These are phyloP conservation scores for Drosophila novamexicana DNA, from an alignment of 1,140 invertebrate species.

Conservation along the genomic window DNA sequence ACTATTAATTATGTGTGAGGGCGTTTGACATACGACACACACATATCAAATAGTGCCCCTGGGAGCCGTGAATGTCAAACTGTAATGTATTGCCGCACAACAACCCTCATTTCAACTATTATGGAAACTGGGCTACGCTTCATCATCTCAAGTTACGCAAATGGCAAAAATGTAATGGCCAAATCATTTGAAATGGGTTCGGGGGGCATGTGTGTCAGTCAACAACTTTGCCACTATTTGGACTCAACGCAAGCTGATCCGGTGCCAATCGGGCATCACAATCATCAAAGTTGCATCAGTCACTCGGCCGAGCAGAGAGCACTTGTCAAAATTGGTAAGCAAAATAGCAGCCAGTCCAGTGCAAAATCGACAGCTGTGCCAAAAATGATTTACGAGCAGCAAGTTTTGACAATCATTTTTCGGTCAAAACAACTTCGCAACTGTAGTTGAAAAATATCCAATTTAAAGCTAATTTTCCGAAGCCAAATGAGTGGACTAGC, in stretches of 20 bases:
- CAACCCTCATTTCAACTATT: too few species aligned
- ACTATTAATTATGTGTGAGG: slow-evolving; percentile 20
- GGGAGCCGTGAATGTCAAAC: slow-evolving; percentile 30
- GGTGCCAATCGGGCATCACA: background rate
- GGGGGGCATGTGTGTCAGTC: slow-evolving; percentile 12
- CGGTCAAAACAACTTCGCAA: background rate
- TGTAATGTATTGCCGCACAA: background rate
- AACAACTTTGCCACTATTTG: slow-evolving; percentile 43
- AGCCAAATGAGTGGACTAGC: background rate
- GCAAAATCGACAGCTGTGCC: slow-evolving; percentile 38
- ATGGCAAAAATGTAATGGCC: slow-evolving; percentile 25
- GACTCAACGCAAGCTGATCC: slow-evolving; percentile 16
- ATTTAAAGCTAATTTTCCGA: slow-evolving; percentile 9
- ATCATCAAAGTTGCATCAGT: slow-evolving; percentile 47
- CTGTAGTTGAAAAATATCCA: slow-evolving; percentile 1
- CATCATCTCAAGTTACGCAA: slow-evolving; percentile 21
- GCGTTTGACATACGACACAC: background rate
- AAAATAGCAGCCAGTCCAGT: slow-evolving; percentile 21
- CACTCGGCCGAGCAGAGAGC: slow-evolving; percentile 19
- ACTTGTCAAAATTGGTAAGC: slow-evolving; percentile 47
- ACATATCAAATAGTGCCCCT: slow-evolving; percentile 21
- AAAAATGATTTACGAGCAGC: slow-evolving; percentile 48
- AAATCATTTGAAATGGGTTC: slow-evolving; percentile 21
- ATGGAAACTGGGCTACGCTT: background rate
- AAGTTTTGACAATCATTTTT: slow-evolving; percentile 41